Percentiles rank a stretch among this genome's conserved stretches.
These are phyloP conservation scores for Chelonia mydas DNA, from an alignment of 2,797 vertebrate species.

Conservation along the genomic window DNA sequence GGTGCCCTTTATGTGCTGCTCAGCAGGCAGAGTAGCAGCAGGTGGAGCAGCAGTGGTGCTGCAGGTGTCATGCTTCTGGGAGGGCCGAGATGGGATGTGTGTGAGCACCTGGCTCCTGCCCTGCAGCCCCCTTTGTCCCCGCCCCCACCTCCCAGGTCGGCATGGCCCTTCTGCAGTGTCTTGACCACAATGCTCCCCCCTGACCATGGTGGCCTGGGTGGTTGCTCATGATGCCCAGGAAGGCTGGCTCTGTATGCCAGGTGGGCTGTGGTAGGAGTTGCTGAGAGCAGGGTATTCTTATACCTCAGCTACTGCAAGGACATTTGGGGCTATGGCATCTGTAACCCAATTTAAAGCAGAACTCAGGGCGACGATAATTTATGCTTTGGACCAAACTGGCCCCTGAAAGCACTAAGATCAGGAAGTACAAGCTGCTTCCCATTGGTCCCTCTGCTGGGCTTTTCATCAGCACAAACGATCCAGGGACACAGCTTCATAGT, in stretches of 20 bases:
- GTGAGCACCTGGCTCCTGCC: too few relatives aligned
- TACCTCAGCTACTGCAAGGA: neutral
- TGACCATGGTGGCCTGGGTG: too few relatives aligned
- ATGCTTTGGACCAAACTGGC: neutral
- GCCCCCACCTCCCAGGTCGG: too few relatives aligned
- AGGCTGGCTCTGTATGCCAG: too few relatives aligned
- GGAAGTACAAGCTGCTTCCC: neutral
- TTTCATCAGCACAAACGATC: neutral
- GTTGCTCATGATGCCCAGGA: too few relatives aligned
- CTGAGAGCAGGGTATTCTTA: neutral
- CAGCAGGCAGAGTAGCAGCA: neutral
- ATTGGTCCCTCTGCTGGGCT: neutral
- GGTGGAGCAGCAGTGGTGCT: neutral
- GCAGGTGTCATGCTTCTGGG: neutral
- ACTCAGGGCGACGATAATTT: neutral
- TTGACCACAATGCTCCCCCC: too few relatives aligned
- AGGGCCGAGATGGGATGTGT: neutral
- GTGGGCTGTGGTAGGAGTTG: too few relatives aligned
- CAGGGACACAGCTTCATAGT: neutral
- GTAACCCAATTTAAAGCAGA: neutral
- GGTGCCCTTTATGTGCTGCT: too few relatives aligned
- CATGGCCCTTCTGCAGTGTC: too few relatives aligned
- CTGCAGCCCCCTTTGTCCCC: too few relatives aligned
- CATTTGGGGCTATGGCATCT: neutral
- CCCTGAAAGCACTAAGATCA: neutral